Percentiles rank a stretch among this genome's conserved stretches.
Conservation (phyloP, 2,888 invertebrate species). For the Pocota personata region DNA sequence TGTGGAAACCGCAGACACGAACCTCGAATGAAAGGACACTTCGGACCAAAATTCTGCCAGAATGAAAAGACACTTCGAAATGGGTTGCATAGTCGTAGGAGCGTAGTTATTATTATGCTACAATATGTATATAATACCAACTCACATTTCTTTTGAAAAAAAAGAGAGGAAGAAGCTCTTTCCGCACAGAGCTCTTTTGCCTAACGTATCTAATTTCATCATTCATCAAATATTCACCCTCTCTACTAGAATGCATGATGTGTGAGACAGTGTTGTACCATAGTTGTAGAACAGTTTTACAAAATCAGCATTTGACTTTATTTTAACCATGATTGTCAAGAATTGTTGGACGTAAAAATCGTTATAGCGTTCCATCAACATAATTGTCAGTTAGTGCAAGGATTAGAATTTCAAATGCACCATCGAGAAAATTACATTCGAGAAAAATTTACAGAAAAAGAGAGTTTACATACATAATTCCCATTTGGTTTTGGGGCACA, state of each 20-base stretch:
- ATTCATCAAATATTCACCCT: background rate
- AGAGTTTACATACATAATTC: background rate
- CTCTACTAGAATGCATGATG: background rate
- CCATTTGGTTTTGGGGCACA: background rate
- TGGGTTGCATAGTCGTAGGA: too few species aligned
- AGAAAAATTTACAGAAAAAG: background rate
- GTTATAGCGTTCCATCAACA: background rate
- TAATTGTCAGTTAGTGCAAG: conserved; percentile 9
- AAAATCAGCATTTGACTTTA: background rate
- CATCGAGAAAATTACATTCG: background rate
- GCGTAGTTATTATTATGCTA: too few species aligned
- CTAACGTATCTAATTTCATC: background rate
- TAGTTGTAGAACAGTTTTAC: background rate
- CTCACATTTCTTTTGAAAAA: too few species aligned
- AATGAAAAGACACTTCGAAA: too few species aligned
- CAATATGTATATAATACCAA: too few species aligned
- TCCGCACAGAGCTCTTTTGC: background rate
- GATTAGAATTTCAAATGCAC: conserved; percentile 1
- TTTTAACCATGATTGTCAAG: background rate
- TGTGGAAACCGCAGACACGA: too few species aligned
- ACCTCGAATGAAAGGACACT: too few species aligned
- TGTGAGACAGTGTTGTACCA: background rate
- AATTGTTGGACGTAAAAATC: background rate
- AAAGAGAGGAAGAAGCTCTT: too few species aligned
- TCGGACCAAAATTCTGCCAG: too few species aligned